These are phyloP conservation scores for Archaeoteleia sp. DNA, from an alignment of 2,888 invertebrate genomes.

Conservation along the genomic window DNA sequence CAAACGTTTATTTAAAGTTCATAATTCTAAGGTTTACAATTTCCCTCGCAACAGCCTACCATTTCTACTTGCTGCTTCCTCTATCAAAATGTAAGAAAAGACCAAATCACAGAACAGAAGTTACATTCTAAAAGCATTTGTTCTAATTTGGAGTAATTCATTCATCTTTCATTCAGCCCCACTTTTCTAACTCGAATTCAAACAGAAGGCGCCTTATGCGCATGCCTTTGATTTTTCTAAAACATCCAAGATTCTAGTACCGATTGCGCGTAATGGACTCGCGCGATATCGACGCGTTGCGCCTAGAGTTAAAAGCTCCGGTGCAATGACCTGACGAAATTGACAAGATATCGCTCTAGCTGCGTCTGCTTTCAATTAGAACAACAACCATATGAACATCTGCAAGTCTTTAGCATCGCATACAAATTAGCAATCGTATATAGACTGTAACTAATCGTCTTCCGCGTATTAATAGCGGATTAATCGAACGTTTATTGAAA, in stretches of 20 bases:
- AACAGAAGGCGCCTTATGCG: no score
- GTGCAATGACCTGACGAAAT: slow-evolving; percentile 47
- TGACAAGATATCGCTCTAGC: slow-evolving; percentile 44
- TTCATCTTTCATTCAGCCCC: slow-evolving; percentile 47
- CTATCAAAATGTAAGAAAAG: no score
- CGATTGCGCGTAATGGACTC: slow-evolving; percentile 41
- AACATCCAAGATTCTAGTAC: neutral
- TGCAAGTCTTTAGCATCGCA: slow-evolving; percentile 48
- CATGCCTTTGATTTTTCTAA: no score
- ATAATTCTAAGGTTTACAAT: no score
- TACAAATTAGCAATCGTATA: slow-evolving; percentile 31
- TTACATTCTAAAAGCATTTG: no score
- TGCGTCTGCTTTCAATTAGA: slow-evolving; percentile 48
- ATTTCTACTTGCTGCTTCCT: no score
- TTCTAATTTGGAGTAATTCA: no score
- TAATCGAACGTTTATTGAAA: slow-evolving; percentile 27
- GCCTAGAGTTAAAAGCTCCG: slow-evolving; percentile 34
- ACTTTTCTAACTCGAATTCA: no score
- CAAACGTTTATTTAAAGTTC: no score
- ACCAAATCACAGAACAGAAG: no score
- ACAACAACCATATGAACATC: slow-evolving; percentile 45
- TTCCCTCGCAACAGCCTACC: no score
- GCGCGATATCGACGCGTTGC: slow-evolving; percentile 26
- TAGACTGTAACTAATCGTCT: neutral
- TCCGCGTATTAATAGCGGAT: slow-evolving; percentile 15